A percentile compares a stretch with the other conserved stretches of the same genome.
Evolutionary conservation across 2,113 vertebrate species (phyloP).

Genomic region (Maccullochella peelii): DNA sequence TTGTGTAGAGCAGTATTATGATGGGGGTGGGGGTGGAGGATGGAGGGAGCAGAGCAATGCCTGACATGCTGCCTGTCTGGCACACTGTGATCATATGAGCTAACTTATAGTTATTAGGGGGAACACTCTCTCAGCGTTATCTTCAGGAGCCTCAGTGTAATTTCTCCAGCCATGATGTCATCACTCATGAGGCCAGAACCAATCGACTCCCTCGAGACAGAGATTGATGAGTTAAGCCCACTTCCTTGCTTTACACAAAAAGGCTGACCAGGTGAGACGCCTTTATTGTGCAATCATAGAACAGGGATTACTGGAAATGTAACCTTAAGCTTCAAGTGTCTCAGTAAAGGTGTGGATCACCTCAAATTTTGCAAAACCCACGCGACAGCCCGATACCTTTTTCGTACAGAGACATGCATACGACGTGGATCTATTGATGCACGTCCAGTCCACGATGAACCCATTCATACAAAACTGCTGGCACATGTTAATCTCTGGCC

Average conservation of each 20-base stretch:
- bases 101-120: conserved; percentile 15
- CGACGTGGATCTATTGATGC: background rate
- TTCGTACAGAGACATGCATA: too few relatives aligned
- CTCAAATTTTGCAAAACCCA: background rate
- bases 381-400: background rate
- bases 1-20: background rate
- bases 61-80: conserved; percentile 2
- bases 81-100: background rate
- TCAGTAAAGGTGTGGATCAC: background rate
- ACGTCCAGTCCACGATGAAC: background rate
- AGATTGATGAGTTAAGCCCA: background rate
- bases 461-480: background rate
- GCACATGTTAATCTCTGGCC: background rate
- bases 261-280: background rate
- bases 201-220: background rate
- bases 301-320: background rate
- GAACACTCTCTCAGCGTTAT: background rate
- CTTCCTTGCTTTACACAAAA: background rate
- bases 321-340: background rate
- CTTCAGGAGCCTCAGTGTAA: background rate
- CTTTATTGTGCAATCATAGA: background rate
- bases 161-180: conserved; percentile 20
- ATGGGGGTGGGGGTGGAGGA: background rate
- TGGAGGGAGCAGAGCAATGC: background rate
- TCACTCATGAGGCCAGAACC: background rate